phyloP scores from a whole-genome alignment of 2,888 invertebrate genomes.

The Callyntrura sp. region DNA sequence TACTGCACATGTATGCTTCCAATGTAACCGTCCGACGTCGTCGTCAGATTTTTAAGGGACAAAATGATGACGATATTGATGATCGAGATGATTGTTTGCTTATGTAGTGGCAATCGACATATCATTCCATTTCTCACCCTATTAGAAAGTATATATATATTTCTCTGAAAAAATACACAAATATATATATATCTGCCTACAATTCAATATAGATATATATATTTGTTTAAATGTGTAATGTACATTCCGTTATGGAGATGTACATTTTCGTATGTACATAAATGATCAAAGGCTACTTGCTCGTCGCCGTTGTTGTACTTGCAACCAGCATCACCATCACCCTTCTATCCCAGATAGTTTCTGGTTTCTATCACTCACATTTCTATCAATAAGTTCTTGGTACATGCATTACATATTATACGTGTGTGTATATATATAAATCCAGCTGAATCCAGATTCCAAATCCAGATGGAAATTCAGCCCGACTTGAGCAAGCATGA shows the following conservation, averaged over 20 bases:
- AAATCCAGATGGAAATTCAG: conserved; percentile 43
- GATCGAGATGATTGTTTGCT: conserved; percentile 14
- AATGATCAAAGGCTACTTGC: neutral
- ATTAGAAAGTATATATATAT: conserved; percentile 33
- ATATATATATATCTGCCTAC: neutral
- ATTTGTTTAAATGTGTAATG: neutral
- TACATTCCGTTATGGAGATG: neutral
- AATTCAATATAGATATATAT: neutral
- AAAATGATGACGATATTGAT: neutral
- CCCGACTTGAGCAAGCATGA: neutral
- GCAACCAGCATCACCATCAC: too few species aligned
- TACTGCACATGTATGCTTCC: conserved; percentile 1
- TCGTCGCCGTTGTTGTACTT: too few species aligned
- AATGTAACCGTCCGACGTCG: neutral
- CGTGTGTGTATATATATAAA: neutral
- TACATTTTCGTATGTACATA: too few species aligned
- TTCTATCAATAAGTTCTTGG: too few species aligned
- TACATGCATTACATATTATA: too few species aligned
- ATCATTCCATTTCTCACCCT: conserved; percentile 54
- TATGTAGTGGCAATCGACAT: conserved; percentile 39
- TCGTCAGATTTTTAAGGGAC: conserved; percentile 52
- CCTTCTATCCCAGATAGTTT: too few species aligned
- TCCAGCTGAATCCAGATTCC: conserved; percentile 44
- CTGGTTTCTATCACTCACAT: too few species aligned
- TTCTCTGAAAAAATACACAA: neutral